phyloP scores from a whole-genome alignment of 2,113 vertebrate species.

The Pteronura brasiliensis region DNA sequence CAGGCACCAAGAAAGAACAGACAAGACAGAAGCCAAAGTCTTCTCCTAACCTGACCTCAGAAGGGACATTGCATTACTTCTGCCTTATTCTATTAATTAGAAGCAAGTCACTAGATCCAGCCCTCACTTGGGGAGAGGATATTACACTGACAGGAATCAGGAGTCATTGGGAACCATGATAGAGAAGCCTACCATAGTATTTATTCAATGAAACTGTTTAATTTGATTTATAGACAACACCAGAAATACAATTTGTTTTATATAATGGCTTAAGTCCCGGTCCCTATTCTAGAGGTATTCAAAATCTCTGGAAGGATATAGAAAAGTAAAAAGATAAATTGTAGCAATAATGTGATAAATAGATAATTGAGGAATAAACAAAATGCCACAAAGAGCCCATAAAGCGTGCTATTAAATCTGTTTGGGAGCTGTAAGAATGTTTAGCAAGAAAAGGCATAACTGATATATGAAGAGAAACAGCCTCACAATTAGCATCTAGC shows the following conservation, averaged over 20 bases:
- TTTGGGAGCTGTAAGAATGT: neutral
- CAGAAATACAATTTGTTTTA: neutral
- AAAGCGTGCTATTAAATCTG: rapidly evolving
- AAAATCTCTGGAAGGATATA: neutral
- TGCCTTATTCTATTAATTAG: neutral
- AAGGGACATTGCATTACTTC: neutral
- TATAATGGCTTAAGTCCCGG: neutral
- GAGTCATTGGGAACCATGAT: neutral
- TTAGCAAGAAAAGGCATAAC: neutral
- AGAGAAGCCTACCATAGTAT: neutral
- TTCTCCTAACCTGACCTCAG: neutral
- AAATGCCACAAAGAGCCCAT: neutral
- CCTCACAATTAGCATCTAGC: neutral
- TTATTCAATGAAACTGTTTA: neutral
- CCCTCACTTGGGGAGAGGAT: neutral
- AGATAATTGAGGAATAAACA: neutral
- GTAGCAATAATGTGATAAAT: neutral
- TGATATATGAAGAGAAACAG: neutral
- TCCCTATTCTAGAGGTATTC: neutral
- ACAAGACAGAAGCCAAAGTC: neutral
- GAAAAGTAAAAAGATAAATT: neutral
- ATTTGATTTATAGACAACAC: neutral
- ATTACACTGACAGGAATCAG: neutral
- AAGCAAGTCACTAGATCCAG: neutral
- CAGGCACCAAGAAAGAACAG: neutral